Evolutionary conservation across 2,888 invertebrate species (phyloP), one percentile per base, ranked within the genome.

Genomic region (Epinotia bilunana): DNA sequence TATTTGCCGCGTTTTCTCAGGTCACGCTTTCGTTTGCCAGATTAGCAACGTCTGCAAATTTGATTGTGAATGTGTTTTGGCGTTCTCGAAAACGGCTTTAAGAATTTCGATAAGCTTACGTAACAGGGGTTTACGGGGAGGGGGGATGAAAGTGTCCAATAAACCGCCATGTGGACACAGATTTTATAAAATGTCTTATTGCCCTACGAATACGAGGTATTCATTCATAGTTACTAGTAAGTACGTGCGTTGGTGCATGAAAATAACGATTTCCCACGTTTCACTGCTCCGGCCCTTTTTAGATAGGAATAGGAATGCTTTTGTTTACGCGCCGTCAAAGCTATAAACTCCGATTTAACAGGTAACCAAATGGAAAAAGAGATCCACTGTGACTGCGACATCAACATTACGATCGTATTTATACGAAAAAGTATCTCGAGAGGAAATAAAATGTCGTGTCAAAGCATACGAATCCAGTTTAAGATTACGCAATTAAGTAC

Each of bases 401-500:
- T 69, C 64, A 64, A 53, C 70, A 64, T 74, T 60, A 74, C 70
- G 70, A 71, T 43, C 63, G 58, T n/a, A 53, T 53, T 53, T 74
- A 74, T 23, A 69, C 68, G 55, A 62, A 64, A 74, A 13, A 64
- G 69, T 62, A 43, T 72, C 53, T 67, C 33, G 60, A 43, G 43
- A 20, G 57, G 73, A 28, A 63, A 62, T 74, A 69, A 70, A 68
- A 73, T 64, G 71, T 73, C 63, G 61, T 57, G 71, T 76, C 65
- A 69, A 63, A 63, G 55, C 49, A 73, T 72, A 74, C 57, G 61
- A 28, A 77, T 74, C 78, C 76, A 78, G 78, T 78, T 78, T 74
- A 79, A 73, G 80, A 79, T 83, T 84, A 80, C 83, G 78, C 80
- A 82, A 82, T 76, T 67, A n/a, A n/a, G n/a, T n/a, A 57, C 64